Evolutionary conservation across 2,888 invertebrate genomes (phyloP), one percentile per base, ranked within the genome.

Genomic region (Campopleginae sp.): DNA sequence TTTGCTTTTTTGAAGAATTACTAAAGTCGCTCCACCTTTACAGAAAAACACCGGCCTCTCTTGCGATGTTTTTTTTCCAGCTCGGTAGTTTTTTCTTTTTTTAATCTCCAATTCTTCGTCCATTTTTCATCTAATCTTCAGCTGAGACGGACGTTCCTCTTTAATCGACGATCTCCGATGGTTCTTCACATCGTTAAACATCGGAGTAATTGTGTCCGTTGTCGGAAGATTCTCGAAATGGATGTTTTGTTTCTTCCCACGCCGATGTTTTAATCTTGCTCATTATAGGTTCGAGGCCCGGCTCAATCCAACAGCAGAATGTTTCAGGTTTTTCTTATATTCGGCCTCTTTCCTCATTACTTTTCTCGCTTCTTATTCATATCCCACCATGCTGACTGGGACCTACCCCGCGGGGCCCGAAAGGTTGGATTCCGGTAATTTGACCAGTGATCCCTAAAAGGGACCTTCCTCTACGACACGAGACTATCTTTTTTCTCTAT

Each of bases 401-500:
- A 86, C 88, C 84, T 86, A 85, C 86, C 76, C 88, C 86, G 87
- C 86, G 87, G 87, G 86, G 86, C 78, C 88, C 87, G 84, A 88
- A 90, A 91, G 90, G 90, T 91, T 90, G 90, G 89, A 91, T 92
- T 91, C 89, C 89, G 89, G 91, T 92, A 91, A 92, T 93, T 92
- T 91, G 91, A 91, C 89, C 89, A 90, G 84, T 88, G 89, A 83
- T 78, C 76, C 80, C 83, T 66, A 74, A 78, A 54, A 79, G 77
- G 78, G 51, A 61, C 74, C 75, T 82, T 75, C 78, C 84, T n/a
- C n/a, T 68, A 70, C 58, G 27, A 27, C 6, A 38, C 1, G 8
- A 12, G 75, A 75, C 61, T 42, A n/a, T 77, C 71, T 19, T 54
- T 46, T 51, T 38, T 48, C 38, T 38, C 7, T 10, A 10, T 38